Evolutionary conservation across 1,140 invertebrate species (phyloP).

Genomic region (Chymomyza costata): DNA sequence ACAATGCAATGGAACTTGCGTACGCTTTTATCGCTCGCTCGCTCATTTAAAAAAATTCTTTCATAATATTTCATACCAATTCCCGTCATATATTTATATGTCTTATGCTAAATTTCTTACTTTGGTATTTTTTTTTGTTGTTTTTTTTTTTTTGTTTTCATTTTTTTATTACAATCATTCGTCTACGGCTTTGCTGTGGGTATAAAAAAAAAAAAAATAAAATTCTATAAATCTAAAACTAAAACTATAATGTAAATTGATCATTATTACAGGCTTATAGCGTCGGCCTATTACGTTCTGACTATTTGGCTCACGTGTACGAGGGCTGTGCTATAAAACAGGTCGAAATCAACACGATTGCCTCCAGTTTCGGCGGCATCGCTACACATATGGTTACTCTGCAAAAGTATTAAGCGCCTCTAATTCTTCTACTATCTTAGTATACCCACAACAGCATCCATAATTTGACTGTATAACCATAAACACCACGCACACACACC

Average conservation of each 20-base stretch:
- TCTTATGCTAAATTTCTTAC: not conserved
- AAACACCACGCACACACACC: constrained; percentile 6
- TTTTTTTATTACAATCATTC: constrained; percentile 4
- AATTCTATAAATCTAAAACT: constrained; percentile 18
- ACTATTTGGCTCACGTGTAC: constrained; percentile 83
- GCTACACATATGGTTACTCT: constrained; percentile 78
- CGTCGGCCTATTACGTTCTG: constrained; percentile 84
- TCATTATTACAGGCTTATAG: constrained; percentile 74
- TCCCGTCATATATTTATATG: no score
- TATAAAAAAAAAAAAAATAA: constrained; percentile 13
- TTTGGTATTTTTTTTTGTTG: constrained; percentile 9
- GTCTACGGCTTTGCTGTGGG: constrained; percentile 49
- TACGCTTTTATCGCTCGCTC: constrained; percentile 3
- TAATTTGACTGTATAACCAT: not conserved
- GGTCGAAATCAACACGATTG: constrained; percentile 86
- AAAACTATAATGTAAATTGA: constrained; percentile 58
- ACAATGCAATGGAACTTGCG: not conserved
- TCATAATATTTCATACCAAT: no score
- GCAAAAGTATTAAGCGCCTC: constrained; percentile 80
- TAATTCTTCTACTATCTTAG: constrained; percentile 36
- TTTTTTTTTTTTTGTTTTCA: constrained; percentile 13
- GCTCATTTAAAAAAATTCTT: constrained; percentile 1
- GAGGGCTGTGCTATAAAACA: constrained; percentile 81
- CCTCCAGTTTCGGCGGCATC: constrained; percentile 83
- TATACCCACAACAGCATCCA: not conserved